These are phyloP conservation scores for Chaitophorus viminalis DNA, from an alignment of 2,888 invertebrate species.

Conservation along the genomic window DNA sequence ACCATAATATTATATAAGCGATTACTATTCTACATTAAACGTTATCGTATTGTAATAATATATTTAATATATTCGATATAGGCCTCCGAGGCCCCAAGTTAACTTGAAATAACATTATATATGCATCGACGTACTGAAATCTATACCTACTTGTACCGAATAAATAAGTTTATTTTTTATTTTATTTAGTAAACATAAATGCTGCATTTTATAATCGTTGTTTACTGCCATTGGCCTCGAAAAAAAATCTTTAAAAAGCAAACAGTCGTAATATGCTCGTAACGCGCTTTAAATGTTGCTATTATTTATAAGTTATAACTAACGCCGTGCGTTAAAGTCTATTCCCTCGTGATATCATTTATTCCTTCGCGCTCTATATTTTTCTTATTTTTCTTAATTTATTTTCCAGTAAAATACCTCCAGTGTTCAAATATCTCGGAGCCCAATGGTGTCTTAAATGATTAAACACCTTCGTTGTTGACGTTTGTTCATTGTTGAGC, in stretches of 20 bases:
- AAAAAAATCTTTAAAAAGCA: constrained; percentile 18
- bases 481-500: constrained; percentile 31
- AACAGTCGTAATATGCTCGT: neutral
- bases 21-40: neutral
- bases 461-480: neutral
- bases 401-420: neutral
- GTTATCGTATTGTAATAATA: neutral
- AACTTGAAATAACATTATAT: neutral
- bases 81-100: neutral
- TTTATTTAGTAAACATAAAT: neutral
- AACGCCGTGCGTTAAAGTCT: constrained; percentile 35
- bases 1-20: neutral
- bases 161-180: too few species aligned
- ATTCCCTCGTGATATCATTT: neutral
- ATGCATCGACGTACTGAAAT: neutral
- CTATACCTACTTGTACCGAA: neutral
- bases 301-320: too few species aligned
- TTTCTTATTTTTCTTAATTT: neutral
- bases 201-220: neutral
- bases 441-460: neutral
- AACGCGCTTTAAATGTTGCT: neutral
- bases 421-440: neutral
- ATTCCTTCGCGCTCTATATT: neutral
- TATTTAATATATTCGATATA: neutral
- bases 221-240: neutral